Conservation (phyloP, 2,888 invertebrate genomes). For the Xylocampa areola region DNA sequence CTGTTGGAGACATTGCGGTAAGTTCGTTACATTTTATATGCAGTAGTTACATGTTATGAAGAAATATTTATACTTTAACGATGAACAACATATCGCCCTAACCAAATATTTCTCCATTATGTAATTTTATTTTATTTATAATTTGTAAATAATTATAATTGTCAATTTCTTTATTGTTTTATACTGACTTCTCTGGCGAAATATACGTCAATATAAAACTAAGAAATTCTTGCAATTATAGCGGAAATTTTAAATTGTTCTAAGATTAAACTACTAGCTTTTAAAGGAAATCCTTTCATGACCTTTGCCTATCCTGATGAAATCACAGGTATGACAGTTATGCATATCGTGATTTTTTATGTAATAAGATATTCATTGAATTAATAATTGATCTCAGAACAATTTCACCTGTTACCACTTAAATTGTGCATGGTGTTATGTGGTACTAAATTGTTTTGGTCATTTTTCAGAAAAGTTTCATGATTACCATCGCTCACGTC, state of each 20-base stretch:
- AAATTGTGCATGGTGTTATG: conserved; percentile 87
- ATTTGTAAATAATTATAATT: conserved; percentile 58
- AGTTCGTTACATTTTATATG: conserved; percentile 67
- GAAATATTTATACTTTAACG: conserved; percentile 78
- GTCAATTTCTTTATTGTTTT: conserved; percentile 68
- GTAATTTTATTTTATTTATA: conserved; percentile 64
- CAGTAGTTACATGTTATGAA: conserved; percentile 77
- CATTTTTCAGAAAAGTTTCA: conserved; percentile 60
- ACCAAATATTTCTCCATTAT: conserved; percentile 86
- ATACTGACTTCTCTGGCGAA: conserved; percentile 36
- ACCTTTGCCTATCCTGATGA: conserved; percentile 6
- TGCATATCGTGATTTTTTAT: not conserved
- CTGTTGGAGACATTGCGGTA: conserved; percentile 92
- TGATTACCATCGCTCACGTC: conserved; percentile 53
- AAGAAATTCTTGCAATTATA: conserved; percentile 51
- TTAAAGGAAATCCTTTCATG: conserved; percentile 3
- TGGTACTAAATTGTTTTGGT: conserved; percentile 75
- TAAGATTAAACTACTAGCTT: conserved; percentile 62
- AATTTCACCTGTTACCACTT: conserved; percentile 51
- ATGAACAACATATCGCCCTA: conserved; percentile 30
- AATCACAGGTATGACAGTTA: conserved; percentile 18
- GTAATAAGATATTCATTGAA: not conserved
- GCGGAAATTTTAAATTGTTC: conserved; percentile 59
- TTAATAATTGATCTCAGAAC: conserved; percentile 60
- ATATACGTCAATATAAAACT: conserved; percentile 42